Evolutionary conservation across 2,113 vertebrate genomes (phyloP).

Genomic region (Pungitius pungitius): DNA sequence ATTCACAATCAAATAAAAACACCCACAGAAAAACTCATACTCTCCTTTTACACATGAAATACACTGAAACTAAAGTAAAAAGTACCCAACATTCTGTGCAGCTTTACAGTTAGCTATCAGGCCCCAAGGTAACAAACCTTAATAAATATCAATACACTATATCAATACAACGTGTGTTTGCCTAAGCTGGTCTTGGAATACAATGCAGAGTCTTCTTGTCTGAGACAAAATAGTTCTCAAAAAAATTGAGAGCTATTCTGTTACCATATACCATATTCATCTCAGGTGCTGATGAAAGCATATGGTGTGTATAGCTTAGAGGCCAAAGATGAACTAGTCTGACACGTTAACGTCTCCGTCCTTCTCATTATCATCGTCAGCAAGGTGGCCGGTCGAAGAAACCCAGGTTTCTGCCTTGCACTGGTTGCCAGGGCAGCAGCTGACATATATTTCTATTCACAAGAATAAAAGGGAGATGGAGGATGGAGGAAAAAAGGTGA

Average conservation of each 20-base stretch:
- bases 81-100: no score
- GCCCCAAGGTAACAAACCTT: no score
- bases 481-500: conserved; percentile 38
- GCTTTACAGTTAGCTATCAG: no score
- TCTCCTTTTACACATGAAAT: not conserved
- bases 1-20: not conserved
- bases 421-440: conserved; percentile 81
- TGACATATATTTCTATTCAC: conserved; percentile 80
- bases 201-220: not conserved
- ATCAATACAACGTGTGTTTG: no score
- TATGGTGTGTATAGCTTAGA: not conserved
- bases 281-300: not conserved
- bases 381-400: conserved; percentile 82
- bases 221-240: not conserved
- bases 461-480: conserved; percentile 60
- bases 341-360: conserved; percentile 1
- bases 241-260: no score
- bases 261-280: not conserved
- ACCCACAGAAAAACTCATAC: not conserved
- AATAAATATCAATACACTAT: no score
- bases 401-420: conserved; percentile 84
- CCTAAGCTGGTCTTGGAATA: not conserved
- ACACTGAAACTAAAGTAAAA: no score
- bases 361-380: conserved; percentile 83
- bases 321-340: not conserved